Percentiles rank a stretch among this genome's conserved stretches.
phyloP scores from a whole-genome alignment of 2,113 vertebrate species.

The Mustela lutreola region DNA sequence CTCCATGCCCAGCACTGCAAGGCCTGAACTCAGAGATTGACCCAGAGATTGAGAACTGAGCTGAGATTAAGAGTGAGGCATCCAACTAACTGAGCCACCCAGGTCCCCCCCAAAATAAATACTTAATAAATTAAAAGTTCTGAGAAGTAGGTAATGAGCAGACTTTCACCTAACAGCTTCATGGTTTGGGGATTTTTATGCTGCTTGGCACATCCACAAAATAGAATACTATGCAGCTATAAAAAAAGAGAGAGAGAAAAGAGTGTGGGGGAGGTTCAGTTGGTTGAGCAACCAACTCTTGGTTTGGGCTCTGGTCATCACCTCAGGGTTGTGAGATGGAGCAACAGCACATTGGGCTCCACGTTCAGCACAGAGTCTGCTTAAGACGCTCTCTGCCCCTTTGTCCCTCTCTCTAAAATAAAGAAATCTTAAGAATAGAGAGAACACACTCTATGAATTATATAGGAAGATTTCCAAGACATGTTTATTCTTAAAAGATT shows the following conservation, averaged over 20 bases:
- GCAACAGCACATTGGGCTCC: not conserved
- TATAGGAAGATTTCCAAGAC: not conserved
- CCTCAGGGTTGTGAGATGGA: not conserved
- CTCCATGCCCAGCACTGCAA: not conserved
- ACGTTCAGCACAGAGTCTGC: not conserved
- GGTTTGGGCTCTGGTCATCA: not conserved
- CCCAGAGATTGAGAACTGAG: not conserved
- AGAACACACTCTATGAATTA: not conserved
- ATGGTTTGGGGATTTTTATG: not conserved
- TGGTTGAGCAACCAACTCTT: not conserved
- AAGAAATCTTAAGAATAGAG: not conserved
- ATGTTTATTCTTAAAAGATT: too few relatives aligned
- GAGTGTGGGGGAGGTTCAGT: not conserved
- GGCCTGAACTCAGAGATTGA: not conserved
- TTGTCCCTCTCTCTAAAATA: not conserved
- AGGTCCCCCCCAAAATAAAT: not conserved
- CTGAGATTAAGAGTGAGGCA: not conserved
- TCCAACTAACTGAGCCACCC: not conserved
- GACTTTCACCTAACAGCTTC: not conserved
- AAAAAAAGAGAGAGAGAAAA: not conserved
- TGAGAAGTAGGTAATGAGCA: not conserved
- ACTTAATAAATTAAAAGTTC: not conserved
- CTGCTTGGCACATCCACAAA: not conserved
- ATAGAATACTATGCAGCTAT: not conserved
- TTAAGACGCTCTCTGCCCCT: not conserved